Percentiles rank a stretch among this genome's conserved stretches.
These are phyloP conservation scores for Heliothis virescens DNA, from an alignment of 1,140 invertebrate species.

Conservation along the genomic window DNA sequence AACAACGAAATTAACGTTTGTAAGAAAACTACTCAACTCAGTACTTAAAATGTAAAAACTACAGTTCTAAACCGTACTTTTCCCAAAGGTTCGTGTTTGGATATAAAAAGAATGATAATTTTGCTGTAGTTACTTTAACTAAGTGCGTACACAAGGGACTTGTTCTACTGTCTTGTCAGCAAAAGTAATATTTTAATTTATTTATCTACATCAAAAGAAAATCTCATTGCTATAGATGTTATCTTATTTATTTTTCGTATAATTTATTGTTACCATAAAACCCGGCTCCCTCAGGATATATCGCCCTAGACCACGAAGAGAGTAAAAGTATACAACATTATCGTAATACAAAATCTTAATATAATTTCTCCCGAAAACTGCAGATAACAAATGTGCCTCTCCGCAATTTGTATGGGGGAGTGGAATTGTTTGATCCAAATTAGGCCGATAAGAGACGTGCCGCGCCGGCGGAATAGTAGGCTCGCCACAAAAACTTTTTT, in stretches of 20 bases:
- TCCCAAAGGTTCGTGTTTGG: no score
- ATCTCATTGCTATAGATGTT: constrained; percentile 62
- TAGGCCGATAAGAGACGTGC: constrained; percentile 75
- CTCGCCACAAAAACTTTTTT: constrained; percentile 66
- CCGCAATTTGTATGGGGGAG: constrained; percentile 75
- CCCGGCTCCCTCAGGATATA: constrained; percentile 59
- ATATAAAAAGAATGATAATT: neutral
- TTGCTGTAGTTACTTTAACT: constrained; percentile 2
- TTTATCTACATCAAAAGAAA: constrained; percentile 54
- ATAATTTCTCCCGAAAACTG: constrained; percentile 79
- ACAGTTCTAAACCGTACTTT: no score
- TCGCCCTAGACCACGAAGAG: constrained; percentile 58
- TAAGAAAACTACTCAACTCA: constrained; percentile 28
- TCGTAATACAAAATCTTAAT: constrained; percentile 78
- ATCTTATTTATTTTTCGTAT: constrained; percentile 68
- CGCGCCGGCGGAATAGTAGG: constrained; percentile 58
- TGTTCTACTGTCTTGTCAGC: neutral
- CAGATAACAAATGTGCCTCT: constrained; percentile 77
- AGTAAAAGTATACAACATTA: constrained; percentile 78
- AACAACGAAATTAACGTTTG: constrained; percentile 60
- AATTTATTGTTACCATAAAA: constrained; percentile 78
- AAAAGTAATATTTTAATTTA: constrained; percentile 15
- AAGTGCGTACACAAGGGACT: neutral
- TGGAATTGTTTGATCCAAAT: constrained; percentile 78
- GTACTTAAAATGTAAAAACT: no score